phyloP scores from a whole-genome alignment of 2,113 vertebrate species.

The Raja brachyura region DNA sequence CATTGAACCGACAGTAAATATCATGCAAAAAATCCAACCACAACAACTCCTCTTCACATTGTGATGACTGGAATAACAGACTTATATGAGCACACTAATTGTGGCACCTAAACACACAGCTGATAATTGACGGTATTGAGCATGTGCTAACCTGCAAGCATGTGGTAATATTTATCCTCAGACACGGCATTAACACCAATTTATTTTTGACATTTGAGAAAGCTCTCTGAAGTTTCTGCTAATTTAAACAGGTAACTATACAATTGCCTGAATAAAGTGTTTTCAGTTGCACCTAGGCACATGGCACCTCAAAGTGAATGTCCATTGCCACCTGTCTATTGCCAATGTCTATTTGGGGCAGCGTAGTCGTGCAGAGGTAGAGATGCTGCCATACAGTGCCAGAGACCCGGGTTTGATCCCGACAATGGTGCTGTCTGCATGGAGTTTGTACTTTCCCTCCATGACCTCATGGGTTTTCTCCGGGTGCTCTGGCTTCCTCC shows the following conservation, averaged over 20 bases:
- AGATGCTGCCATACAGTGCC: too few species aligned
- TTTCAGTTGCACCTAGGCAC: too few species aligned
- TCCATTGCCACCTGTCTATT: too few species aligned
- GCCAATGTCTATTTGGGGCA: too few species aligned
- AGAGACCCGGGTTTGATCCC: too few species aligned
- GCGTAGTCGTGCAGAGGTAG: too few species aligned
- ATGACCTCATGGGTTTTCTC: too few species aligned
- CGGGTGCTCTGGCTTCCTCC: too few species aligned
- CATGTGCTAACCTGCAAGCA: not conserved
- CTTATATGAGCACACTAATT: not conserved
- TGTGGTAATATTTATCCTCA: not conserved
- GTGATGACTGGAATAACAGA: not conserved
- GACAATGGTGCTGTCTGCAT: too few species aligned
- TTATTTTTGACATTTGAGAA: not conserved
- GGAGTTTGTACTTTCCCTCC: too few species aligned
- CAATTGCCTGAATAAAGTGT: not conserved
- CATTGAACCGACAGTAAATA: not conserved
- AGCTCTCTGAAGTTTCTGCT: not conserved
- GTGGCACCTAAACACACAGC: not conserved
- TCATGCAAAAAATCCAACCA: not conserved
- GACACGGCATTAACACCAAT: not conserved
- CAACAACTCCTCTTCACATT: not conserved
- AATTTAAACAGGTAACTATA: not conserved
- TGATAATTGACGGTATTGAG: not conserved
- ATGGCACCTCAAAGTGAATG: too few species aligned